Conservation (phyloP, 2,888 invertebrate species). For the Magallana nippona region DNA sequence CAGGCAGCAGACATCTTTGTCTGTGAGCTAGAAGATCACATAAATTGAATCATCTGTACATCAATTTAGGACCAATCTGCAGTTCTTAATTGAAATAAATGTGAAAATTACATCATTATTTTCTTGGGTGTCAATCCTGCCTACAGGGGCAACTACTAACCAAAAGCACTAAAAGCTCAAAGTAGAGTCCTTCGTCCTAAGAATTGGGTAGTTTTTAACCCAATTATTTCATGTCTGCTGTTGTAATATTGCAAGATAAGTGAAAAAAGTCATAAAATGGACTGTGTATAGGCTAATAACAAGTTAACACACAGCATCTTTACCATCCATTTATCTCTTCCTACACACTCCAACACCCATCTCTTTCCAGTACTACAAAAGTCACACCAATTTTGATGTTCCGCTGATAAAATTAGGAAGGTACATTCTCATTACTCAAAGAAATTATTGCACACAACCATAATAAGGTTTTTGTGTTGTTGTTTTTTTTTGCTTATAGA, state of each 20-base stretch:
- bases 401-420: too few species aligned
- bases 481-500: too few species aligned
- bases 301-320: not conserved
- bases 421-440: not conserved
- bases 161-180: not conserved
- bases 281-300: not conserved
- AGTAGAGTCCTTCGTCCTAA: not conserved
- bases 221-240: not conserved
- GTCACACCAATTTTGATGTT: too few species aligned
- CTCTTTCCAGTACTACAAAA: not conserved
- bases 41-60: not conserved
- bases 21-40: not conserved
- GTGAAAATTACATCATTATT: constrained; percentile 14
- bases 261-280: not conserved
- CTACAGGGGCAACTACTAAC: not conserved
- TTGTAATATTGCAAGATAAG: not conserved
- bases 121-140: constrained; percentile 23
- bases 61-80: not conserved
- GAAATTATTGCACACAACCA: not conserved
- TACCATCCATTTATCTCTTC: not conserved
- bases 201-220: constrained; percentile 1
- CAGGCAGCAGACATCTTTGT: not conserved
- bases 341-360: not conserved
- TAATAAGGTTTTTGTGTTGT: not conserved
- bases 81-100: constrained; percentile 6